Evolutionary conservation across 2,113 vertebrate species (phyloP), one percentile per base, ranked within the genome.

Genomic region (Campylorhamphus procurvoides): DNA sequence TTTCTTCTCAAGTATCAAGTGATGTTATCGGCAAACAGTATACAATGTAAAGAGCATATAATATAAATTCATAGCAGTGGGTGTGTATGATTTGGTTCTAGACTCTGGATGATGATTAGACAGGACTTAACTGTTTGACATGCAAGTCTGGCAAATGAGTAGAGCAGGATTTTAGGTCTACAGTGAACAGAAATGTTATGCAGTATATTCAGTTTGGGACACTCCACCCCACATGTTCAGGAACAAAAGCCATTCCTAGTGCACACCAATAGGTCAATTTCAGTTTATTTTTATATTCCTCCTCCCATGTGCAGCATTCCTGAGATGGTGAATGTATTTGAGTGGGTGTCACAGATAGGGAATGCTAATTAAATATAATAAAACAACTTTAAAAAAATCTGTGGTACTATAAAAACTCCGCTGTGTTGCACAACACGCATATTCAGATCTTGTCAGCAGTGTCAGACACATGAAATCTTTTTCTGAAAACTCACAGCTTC

Each of bases 281-380:
- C 47, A 68, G 42, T 53, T 86, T 91, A 52, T 91, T 90, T 96
- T 88, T 68, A 62, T 66, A 73, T 28, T 87, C 9, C 25, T 31
- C 9, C 25, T 94, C 53, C 53, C 19, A 35, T 40, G 28, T 25
- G 44, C 44, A 89, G 33, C 37, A 56, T 75, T 84, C 66, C 62
- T 91, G 37, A 89, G 47, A 49, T 75, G 74, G 72, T 9, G 3
- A 18, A 40, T 92, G 5, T 23, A 16, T 87, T 94, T 89, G 22
- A 62, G 77, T 84, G 84, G 52, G 44, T 74, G 66, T 67, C 53
- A 64, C 24, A 87, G 74, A 64, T 53, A 50, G n/a, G 14, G 71
- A 74, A 53, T 60, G n/a, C 37, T 95, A 78, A 94, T 92, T 90
- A 83, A 85, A 73, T 83, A 13, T 62, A 76, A 80, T 76, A 72